Percentiles rank a stretch among this genome's conserved stretches.
These are phyloP conservation scores for Prinia subflava DNA, from an alignment of 2,113 vertebrate species.

Conservation along the genomic window DNA sequence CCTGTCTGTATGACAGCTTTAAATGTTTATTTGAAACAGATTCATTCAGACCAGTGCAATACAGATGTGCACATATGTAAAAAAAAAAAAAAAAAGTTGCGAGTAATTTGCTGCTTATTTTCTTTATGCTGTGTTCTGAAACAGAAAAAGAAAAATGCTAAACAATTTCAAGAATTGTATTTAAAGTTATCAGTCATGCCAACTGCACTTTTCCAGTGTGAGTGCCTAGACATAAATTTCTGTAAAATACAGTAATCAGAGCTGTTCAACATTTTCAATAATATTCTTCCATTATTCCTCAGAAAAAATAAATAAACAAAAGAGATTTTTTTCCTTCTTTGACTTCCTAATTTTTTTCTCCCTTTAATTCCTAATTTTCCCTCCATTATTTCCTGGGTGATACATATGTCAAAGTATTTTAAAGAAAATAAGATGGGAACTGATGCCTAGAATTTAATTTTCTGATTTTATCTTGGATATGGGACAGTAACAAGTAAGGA, in stretches of 20 bases:
- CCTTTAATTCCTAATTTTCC: neutral
- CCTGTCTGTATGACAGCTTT: neutral
- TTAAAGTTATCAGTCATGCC: neutral
- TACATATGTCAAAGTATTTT: neutral
- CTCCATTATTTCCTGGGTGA: neutral
- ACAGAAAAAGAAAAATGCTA: neutral
- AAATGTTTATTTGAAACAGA: neutral
- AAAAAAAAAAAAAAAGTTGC: neutral
- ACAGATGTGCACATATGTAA: fast-evolving
- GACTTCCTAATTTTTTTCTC: neutral
- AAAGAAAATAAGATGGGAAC: neutral
- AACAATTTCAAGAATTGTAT: neutral
- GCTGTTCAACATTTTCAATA: neutral
- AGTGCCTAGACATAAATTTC: neutral
- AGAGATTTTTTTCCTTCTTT: neutral
- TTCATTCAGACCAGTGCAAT: neutral
- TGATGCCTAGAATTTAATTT: neutral
- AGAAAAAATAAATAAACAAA: neutral
- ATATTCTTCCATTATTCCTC: neutral
- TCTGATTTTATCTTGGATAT: neutral
- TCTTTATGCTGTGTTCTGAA: neutral
- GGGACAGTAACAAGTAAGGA: neutral
- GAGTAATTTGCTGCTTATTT: neutral
- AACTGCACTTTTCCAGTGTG: neutral
- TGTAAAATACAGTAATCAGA: neutral